Conservation (phyloP, 2,888 invertebrate species). For the Oscheius sp. region DNA sequence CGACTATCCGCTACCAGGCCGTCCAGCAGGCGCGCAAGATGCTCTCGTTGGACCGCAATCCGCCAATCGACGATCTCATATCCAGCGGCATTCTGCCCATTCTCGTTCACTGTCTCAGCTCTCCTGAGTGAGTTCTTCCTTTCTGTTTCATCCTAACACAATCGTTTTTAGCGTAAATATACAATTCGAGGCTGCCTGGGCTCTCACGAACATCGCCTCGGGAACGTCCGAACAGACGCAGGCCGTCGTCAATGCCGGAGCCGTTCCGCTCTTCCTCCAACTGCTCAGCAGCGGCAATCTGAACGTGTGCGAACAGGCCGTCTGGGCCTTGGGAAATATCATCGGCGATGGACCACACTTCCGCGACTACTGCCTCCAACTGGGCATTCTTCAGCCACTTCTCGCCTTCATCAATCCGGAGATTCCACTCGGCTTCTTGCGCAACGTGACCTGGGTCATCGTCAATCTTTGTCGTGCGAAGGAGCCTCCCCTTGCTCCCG, state of each 20-base stretch:
- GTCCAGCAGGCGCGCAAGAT: constrained; percentile 87
- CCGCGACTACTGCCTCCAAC: constrained; percentile 91
- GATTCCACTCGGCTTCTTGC: constrained; percentile 92
- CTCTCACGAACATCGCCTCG: constrained; percentile 96
- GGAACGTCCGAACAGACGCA: constrained; percentile 96
- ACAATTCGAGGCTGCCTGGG: constrained; percentile 99
- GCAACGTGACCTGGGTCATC: constrained; percentile 99
- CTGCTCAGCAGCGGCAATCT: constrained; percentile 91
- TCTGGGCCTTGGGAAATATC: constrained; percentile 94
- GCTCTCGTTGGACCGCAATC: constrained; percentile 95
- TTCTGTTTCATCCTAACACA: not conserved
- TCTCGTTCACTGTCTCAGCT: constrained; percentile 85
- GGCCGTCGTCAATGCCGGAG: constrained; percentile 85
- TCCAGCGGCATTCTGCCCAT: constrained; percentile 93
- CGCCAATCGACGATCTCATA: constrained; percentile 96
- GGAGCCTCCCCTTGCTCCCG: constrained; percentile 39
- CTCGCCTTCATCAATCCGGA: constrained; percentile 93
- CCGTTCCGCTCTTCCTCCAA: constrained; percentile 92
- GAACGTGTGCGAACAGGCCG: constrained; percentile 98
- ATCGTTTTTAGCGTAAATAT: constrained; percentile 60
- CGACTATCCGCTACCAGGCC: constrained; percentile 86
- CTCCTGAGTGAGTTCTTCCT: constrained; percentile 40
- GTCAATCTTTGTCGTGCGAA: constrained; percentile 86
- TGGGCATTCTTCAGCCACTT: constrained; percentile 93
- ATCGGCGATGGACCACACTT: constrained; percentile 91